These are phyloP conservation scores for Passer domesticus DNA, from an alignment of 2,113 vertebrate genomes.

Conservation along the genomic window DNA sequence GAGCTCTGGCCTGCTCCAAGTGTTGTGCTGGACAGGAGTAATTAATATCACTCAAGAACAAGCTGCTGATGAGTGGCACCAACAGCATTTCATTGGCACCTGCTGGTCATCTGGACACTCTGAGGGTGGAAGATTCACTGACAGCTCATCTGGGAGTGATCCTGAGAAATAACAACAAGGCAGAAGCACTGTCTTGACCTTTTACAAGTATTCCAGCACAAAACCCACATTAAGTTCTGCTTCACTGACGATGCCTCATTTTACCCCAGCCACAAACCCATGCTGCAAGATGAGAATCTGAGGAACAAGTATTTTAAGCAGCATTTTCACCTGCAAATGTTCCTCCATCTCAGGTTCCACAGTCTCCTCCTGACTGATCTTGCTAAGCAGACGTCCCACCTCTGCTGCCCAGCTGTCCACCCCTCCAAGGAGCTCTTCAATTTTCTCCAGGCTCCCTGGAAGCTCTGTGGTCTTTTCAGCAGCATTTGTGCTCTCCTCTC, in stretches of 20 bases:
- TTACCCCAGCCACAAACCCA: background rate
- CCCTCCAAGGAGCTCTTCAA: constrained; percentile 35
- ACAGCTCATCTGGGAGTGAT: background rate
- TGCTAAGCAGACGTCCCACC: background rate
- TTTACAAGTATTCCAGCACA: background rate
- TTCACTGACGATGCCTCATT: background rate
- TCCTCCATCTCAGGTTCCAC: background rate
- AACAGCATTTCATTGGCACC: background rate
- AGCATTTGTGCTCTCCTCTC: constrained; percentile 6
- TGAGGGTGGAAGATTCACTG: background rate
- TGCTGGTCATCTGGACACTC: background rate
- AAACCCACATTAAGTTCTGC: background rate
- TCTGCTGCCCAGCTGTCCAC: constrained; percentile 66
- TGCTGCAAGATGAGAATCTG: background rate
- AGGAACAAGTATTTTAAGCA: background rate
- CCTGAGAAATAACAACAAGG: background rate
- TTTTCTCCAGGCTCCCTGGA: constrained; percentile 8
- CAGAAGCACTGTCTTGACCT: background rate
- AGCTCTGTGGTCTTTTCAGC: background rate
- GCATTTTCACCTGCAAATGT: constrained; percentile 63
- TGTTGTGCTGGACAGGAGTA: background rate
- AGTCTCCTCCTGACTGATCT: background rate
- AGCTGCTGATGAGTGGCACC: background rate
- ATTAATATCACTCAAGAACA: background rate
- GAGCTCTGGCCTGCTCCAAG: background rate